Evolutionary conservation across 2,113 vertebrate species (phyloP), one percentile per base, ranked within the genome.

Genomic region (Xyliphius kryptos): DNA sequence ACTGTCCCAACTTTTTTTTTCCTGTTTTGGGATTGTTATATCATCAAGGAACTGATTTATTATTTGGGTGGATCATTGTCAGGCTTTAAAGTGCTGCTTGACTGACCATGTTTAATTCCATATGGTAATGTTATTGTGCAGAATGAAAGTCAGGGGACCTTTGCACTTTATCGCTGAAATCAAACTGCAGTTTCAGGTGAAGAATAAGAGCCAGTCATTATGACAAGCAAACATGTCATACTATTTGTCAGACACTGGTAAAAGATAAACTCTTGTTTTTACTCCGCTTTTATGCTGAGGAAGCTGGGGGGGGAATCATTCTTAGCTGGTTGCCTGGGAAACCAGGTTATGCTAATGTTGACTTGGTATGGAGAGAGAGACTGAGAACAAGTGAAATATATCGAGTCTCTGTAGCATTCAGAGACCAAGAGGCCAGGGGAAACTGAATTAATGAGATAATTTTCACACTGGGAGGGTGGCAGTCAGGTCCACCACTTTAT

Each of bases 291-390:
- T 48, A 61, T 67, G 60, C 56, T 61, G 61, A 59, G 56, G 61
- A 65, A 61, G 63, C 67, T 64, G 61, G 49, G 57, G 49, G 57
- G 69, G 63, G 67, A 69, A 69, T 72, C 66, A 68, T 73, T 75
- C 66, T 36, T 61, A 61, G 53, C 62, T 43, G 50, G 76, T 80
- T 76, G 69, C 75, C 72, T 17, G 9, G 74, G 74, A 57, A 77
- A 80, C 78, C 67, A 71, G 76, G 61, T 69, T 74, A 80, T 77
- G 78, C 70, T 77, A 76, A 80, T 77, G 69, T 70, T 72, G 74
- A 60, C 51, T 63, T 71, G 67, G 63, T 47, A 63, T 53, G 56
- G 15, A 53, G 9, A 60, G 71, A 74, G 36, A 53, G 48, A 58
- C 36, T 32, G 44, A 36, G 46, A 50, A 44, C 46, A 38, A 64